phyloP scores from a whole-genome alignment of 2,797 vertebrate species.

The Oreonectes daqikongensis region DNA sequence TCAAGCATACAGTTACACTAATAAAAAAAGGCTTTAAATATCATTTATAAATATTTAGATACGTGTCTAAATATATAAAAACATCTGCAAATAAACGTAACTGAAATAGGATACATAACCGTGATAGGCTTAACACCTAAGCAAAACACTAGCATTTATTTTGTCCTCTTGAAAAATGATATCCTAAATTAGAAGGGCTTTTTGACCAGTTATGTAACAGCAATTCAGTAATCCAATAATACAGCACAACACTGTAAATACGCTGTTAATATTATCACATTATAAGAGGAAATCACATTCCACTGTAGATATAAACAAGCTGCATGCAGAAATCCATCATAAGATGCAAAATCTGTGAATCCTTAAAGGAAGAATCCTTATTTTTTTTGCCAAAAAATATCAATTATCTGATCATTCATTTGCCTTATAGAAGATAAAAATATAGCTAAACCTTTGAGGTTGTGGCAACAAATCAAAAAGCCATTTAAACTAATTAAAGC shows the following conservation, averaged over 20 bases:
- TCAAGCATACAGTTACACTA: background rate
- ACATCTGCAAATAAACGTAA: too few species aligned
- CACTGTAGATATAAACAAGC: constrained; percentile 17
- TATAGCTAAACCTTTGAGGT: background rate
- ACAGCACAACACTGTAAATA: background rate
- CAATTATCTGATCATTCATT: background rate
- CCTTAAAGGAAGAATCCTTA: background rate
- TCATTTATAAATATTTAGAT: background rate
- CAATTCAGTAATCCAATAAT: constrained; percentile 13
- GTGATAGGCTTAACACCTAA: background rate
- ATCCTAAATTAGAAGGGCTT: constrained; percentile 29
- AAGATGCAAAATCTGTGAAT: background rate
- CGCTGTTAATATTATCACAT: constrained; percentile 15
- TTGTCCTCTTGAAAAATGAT: constrained; percentile 24
- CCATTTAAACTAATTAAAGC: background rate
- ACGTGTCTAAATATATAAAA: background rate
- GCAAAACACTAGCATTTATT: background rate
- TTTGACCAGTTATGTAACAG: constrained; percentile 13
- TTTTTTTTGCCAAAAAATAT: background rate
- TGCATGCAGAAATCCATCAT: constrained; percentile 29
- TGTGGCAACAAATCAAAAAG: background rate
- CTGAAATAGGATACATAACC: background rate
- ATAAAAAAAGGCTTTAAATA: background rate
- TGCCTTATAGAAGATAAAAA: background rate
- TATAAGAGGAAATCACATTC: constrained; percentile 4